Conservation (phyloP, 2,113 vertebrate genomes). For the Vanacampus margaritifer region DNA sequence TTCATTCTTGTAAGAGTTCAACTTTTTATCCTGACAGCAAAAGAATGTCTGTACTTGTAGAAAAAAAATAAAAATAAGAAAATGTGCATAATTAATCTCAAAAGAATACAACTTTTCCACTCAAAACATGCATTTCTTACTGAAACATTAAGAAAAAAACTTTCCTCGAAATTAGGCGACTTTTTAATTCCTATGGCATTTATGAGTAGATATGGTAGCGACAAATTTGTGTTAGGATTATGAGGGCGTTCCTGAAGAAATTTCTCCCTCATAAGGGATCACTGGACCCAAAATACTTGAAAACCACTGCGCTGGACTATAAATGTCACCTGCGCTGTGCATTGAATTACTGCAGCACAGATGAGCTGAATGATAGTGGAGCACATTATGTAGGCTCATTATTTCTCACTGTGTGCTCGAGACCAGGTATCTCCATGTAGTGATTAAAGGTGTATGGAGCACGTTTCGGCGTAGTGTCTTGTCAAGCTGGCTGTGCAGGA, state of each 20-base stretch:
- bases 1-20: no score
- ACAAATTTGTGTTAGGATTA: background rate
- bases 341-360: constrained; percentile 39
- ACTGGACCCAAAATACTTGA: background rate
- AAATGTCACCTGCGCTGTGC: constrained; percentile 35
- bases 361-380: constrained; percentile 38
- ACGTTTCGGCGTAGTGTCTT: constrained; percentile 56
- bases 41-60: no score
- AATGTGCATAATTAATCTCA: no score
- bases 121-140: no score
- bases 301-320: constrained; percentile 43
- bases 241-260: background rate
- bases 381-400: constrained; percentile 44
- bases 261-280: background rate
- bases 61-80: no score
- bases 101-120: no score
- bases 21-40: no score
- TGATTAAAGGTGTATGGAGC: constrained; percentile 68
- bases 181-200: background rate
- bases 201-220: background rate
- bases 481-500: constrained; percentile 46
- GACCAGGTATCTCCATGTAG: constrained; percentile 56
- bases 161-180: background rate
- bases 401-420: constrained; percentile 43
- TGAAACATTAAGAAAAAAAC: no score